phyloP scores from a whole-genome alignment of 2,888 invertebrate species.

The Ormyrus nitidulus region DNA sequence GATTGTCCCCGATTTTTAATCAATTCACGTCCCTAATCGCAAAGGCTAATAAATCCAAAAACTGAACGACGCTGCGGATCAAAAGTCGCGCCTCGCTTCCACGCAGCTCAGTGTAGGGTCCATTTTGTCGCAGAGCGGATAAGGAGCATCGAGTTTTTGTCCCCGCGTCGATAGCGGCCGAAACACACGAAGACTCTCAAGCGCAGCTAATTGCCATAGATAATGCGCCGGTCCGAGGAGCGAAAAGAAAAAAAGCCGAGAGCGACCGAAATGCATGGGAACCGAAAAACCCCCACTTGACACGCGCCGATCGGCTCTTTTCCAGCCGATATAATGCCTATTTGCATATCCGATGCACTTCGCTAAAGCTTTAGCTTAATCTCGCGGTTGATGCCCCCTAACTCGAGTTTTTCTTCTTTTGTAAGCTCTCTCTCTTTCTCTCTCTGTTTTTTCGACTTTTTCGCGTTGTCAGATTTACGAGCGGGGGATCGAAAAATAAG shows the following conservation, averaged over 20 bases:
- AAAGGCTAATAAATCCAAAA: not conserved
- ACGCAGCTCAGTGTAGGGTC: not conserved
- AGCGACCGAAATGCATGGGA: slow-evolving; percentile 68
- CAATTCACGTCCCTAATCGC: no score
- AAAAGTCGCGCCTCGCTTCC: not conserved
- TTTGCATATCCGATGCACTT: slow-evolving; percentile 53
- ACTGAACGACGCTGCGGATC: not conserved
- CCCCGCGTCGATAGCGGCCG: slow-evolving; percentile 34
- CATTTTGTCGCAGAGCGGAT: slow-evolving; percentile 26
- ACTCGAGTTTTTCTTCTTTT: slow-evolving; percentile 12
- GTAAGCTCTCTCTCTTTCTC: slow-evolving; percentile 9
- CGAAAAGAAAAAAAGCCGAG: not conserved
- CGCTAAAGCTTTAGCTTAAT: slow-evolving; percentile 34
- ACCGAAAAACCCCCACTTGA: slow-evolving; percentile 62
- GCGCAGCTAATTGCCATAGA: slow-evolving; percentile 67
- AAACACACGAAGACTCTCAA: slow-evolving; percentile 67
- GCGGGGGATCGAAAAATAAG: slow-evolving; percentile 30
- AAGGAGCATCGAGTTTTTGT: not conserved
- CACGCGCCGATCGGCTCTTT: slow-evolving; percentile 55
- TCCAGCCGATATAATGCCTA: slow-evolving; percentile 21
- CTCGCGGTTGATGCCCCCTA: slow-evolving; percentile 41
- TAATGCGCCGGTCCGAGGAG: slow-evolving; percentile 57
- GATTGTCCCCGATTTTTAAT: no score
- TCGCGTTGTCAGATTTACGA: slow-evolving; percentile 22
- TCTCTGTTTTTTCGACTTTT: not conserved